Evolutionary conservation across 2,888 invertebrate genomes (phyloP), one percentile per base, ranked within the genome.

Genomic region (Uropetala carovei): DNA sequence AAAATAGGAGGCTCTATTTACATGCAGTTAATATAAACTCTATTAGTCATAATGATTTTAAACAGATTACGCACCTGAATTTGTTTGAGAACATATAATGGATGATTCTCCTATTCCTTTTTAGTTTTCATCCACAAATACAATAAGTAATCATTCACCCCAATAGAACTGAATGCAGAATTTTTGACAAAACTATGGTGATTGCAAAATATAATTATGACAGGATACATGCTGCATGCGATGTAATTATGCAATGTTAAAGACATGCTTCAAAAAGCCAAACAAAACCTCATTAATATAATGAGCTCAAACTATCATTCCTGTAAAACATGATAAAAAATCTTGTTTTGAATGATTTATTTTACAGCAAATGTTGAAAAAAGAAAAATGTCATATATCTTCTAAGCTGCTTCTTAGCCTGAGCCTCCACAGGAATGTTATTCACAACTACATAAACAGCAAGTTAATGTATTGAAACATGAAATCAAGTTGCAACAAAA

Each of bases 381-480:
- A 59, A 43, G 30, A 59, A 16, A 14, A 43, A 82, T 10, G 58
- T 59, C 30, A 30, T 11, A 64, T 11, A 64, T n/a, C 30, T 22
- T 27, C 22, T 58, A 59, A 59, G n/a, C 59, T 58, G 59, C 58
- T n/a, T 18, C 57, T 59, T 27, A 60, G 86, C 60, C 60, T 86
- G 59, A 60, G 86, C 60, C 60, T 86, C 86, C 60, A n/a, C 0
- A 86, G 9, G 43, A 18, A 30, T 60, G 30, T 86, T 86, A 86
- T 64, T 86, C 60, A 60, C 60, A 86, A 59, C 60, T 86, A 86
- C 30, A 60, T 59, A 86, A 64, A 30, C 60, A 16, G 27, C 3
- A 10, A 64, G 86, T 16, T 64, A 60, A 60, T 86, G 3, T 64
- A 16, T 59, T 60, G 14, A 86, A n/a, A 27, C 60, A 60, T 30